Base-by-base conservation (phyloP, 2,797 vertebrate genomes). In the Mormyrus hasselquistii region DNA sequence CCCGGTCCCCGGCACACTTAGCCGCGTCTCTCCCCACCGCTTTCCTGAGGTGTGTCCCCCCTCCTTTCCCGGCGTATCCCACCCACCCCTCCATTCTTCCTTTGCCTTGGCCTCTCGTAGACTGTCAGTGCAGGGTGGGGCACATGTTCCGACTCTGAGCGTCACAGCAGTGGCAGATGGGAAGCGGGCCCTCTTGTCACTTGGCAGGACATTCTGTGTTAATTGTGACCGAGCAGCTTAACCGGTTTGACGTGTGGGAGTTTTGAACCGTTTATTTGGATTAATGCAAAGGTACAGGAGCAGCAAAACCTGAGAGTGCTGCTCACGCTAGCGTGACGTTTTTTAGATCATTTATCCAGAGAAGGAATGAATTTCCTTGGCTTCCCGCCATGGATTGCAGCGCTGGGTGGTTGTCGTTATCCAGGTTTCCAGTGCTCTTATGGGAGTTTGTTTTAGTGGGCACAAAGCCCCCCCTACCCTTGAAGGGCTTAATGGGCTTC, bases 151-250 rank as follows among this genome's bases (percentile, higher is more conserved):
- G 5, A 6, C 69, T 89, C 38, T 52, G 47, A 38, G 14, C 29
- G 52, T 47, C 49, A 89, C 25, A 49, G 9, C 34, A 76, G 57
- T 44, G 62, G 25, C 82, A 85, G 83, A 89, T 41, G 83, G 88
- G 47, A 55, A 86, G 16, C 41, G 55, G 84, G 52, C 47, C 69
- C 85, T 52, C 82, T 25, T 41, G 34, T 87, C 29, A 87, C 53
- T 69, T 89, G 76, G 47, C 83, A 89, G 53, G 41, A 85, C 79
- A 85, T 88, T 88, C 65, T 22, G 82, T 62, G 82, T 89, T 59
- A 69, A 62, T 89, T 89, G 88, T 89, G 57, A 88, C 55, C 7
- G 79, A 89, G 88, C 59, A 69, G 41, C 59, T 69, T 86, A 86
- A 86, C 49, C 16, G 59, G 57, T 86, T 86, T 89, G 84, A 25